These are phyloP conservation scores for Scolopax mira DNA, from an alignment of 2,113 vertebrate genomes.

Conservation along the genomic window DNA sequence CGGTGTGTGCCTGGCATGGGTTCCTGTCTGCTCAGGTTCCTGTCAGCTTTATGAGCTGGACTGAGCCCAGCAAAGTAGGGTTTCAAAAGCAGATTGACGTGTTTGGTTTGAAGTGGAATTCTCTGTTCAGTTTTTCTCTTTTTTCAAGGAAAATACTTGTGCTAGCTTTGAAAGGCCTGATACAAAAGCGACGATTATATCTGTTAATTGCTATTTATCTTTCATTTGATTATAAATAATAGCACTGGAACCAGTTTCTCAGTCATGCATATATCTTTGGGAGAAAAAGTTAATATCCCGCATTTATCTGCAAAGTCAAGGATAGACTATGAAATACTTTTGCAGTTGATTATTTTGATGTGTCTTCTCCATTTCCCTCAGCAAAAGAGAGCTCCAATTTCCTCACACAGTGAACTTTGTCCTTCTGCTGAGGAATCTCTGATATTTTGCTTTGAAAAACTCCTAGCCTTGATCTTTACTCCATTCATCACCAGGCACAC, in stretches of 20 bases:
- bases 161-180: neutral
- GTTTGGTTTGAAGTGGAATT: neutral
- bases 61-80: neutral
- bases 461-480: neutral
- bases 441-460: neutral
- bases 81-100: neutral
- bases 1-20: fast-evolving
- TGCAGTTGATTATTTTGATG: neutral
- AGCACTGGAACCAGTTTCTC: neutral
- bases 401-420: neutral
- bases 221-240: neutral
- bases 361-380: neutral
- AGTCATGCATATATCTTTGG: neutral
- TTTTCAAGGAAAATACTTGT: neutral
- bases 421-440: neutral
- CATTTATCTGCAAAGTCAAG: neutral
- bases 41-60: neutral
- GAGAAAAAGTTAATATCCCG: neutral
- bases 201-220: neutral
- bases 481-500: neutral
- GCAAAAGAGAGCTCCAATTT: neutral
- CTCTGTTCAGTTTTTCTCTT: neutral
- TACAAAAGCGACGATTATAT: neutral
- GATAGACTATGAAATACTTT: neutral
- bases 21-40: neutral